Evolutionary conservation across 2,797 vertebrate species (phyloP), one percentile per base, ranked within the genome.

Genomic region (Channa striata): DNA sequence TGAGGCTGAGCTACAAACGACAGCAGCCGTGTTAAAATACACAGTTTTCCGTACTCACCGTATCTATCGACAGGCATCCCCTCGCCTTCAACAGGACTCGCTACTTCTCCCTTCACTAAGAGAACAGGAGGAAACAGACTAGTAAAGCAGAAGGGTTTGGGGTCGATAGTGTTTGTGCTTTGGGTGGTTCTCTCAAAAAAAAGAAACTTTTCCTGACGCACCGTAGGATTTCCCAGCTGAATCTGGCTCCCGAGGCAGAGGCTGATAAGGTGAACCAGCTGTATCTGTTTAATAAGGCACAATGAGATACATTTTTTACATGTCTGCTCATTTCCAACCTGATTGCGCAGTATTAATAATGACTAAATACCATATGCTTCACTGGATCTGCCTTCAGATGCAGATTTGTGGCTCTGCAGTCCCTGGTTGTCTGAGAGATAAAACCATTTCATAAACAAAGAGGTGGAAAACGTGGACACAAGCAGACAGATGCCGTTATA

Each of bases 171-270:
- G 19, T 78, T 49, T 71, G 16, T 68, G 46, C 1, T 33, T 12
- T 50, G 6, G 59, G 23, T 57, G 9, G 11, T 56, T 12, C 9
- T 21, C 59, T 17, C 14, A 52, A 46, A 57, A 40, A 53, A 5
- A 42, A 54, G 43, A 11, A 5, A 16, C 1, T 40, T 34, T 14
- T 6, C 6, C 37, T 48, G 17, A 85, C 74, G 11, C 21, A 89
- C 92, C 72, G 0, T 90, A 89, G 1, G 82, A 64, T 59, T 84
- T 86, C 10, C 67, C 83, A 11, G 81, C 82, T 10, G 90, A 79
- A 40, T 82, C 76, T 50, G 89, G 66, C 37, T 89, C 77, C 19
- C 80, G 30, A 49, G 81, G 68, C 39, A 83, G 73, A 4, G 54
- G 9, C 14, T 92, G 85, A 63, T 89, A 88, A 1, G 71, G 78